These are phyloP conservation scores for Cydia fagiglandana DNA, from an alignment of 1,140 invertebrate genomes.

Conservation along the genomic window DNA sequence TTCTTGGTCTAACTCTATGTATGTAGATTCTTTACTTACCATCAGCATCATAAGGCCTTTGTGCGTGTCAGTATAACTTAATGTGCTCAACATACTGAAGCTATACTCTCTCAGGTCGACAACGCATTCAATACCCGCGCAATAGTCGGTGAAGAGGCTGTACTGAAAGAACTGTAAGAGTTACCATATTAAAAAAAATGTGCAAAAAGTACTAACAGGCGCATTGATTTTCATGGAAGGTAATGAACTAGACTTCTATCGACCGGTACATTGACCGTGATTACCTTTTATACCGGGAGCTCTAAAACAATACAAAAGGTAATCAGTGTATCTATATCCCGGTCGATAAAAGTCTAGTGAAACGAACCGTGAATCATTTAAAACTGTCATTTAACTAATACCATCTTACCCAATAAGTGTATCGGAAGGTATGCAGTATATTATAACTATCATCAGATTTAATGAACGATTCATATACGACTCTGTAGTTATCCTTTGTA, in stretches of 20 bases:
- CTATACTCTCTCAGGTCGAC: neutral
- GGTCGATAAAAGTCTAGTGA: no score
- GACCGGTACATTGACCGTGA: no score
- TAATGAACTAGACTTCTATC: no score
- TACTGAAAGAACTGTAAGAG: neutral
- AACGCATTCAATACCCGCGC: neutral
- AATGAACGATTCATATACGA: neutral
- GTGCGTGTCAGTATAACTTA: neutral
- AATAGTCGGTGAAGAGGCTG: neutral
- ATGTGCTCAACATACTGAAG: neutral
- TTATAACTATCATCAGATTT: neutral
- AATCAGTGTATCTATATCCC: no score
- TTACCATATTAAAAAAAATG: neutral
- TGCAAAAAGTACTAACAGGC: no score
- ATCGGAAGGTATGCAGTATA: neutral
- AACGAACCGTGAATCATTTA: no score
- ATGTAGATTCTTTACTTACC: neutral
- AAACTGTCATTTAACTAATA: neutral
- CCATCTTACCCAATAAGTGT: neutral
- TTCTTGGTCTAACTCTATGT: no score
- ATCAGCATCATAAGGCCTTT: neutral
- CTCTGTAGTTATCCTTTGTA: conserved; percentile 1
- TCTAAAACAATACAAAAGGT: no score
- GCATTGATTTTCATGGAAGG: no score
- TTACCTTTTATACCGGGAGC: no score